phyloP scores from a whole-genome alignment of 2,888 invertebrate species.

The Diadegma fenestrale region DNA sequence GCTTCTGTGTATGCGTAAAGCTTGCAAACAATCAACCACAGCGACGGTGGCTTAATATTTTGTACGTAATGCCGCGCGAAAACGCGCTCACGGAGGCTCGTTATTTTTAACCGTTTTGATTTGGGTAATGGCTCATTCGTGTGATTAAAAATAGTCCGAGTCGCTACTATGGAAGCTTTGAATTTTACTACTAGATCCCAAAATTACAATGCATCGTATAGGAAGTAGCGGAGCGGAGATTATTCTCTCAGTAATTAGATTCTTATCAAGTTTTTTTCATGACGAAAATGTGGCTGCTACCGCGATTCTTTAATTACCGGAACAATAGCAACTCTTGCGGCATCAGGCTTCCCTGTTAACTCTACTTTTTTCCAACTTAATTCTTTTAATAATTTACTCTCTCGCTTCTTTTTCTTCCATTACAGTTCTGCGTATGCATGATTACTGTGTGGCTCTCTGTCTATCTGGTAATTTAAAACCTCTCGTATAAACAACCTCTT shows the following conservation, averaged over 20 bases:
- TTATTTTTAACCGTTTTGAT: constrained; percentile 51
- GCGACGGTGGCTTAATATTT: constrained; percentile 20
- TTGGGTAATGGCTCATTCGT: constrained; percentile 54
- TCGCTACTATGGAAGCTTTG: constrained; percentile 8
- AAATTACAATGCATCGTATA: constrained; percentile 1
- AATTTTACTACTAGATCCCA: constrained; percentile 8
- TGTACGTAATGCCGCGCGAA: background rate
- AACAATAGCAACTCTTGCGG: constrained; percentile 72
- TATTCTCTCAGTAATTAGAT: constrained; percentile 47
- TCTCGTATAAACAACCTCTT: constrained; percentile 75
- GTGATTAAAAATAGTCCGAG: constrained; percentile 47
- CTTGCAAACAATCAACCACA: constrained; percentile 57
- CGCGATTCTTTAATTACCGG: constrained; percentile 73
- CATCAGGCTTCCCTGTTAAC: constrained; percentile 69
- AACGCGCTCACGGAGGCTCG: background rate
- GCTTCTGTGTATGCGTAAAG: background rate
- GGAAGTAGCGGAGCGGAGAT: background rate
- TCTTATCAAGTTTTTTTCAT: constrained; percentile 16
- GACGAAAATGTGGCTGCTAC: constrained; percentile 32
- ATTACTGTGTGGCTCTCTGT: background rate
- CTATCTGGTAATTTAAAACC: constrained; percentile 57
- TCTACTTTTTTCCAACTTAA: constrained; percentile 50
- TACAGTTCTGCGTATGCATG: background rate
- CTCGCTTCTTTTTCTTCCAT: constrained; percentile 18
- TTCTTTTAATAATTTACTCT: constrained; percentile 45